These are phyloP conservation scores for Caenorhabditis sp. DNA, from an alignment of 2,888 invertebrate species.

Conservation along the genomic window DNA sequence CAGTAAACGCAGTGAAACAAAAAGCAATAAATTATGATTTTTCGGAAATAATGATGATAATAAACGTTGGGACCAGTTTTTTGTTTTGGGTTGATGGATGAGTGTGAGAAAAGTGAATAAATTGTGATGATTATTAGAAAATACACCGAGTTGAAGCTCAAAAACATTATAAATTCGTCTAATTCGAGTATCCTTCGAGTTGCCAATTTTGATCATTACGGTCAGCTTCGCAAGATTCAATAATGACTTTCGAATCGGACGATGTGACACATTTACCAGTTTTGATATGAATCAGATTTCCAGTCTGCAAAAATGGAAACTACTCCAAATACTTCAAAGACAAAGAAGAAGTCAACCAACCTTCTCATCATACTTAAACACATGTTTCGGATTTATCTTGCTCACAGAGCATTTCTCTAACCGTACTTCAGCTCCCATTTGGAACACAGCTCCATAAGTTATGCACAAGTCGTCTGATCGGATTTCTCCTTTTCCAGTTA, in stretches of 20 bases:
- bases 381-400: slow-evolving; percentile 52
- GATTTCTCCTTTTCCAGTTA: slow-evolving; percentile 66
- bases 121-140: not conserved
- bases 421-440: slow-evolving; percentile 37
- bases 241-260: slow-evolving; percentile 19
- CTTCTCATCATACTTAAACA: slow-evolving; percentile 53
- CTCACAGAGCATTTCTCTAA: slow-evolving; percentile 59
- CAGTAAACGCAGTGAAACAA: not conserved
- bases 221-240: slow-evolving; percentile 23
- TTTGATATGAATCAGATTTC: slow-evolving; percentile 25
- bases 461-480: slow-evolving; percentile 69
- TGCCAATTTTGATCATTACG: slow-evolving; percentile 34
- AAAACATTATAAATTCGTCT: not conserved
- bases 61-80: not conserved
- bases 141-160: not conserved
- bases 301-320: slow-evolving; percentile 23
- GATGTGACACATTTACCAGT: slow-evolving; percentile 37
- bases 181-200: slow-evolving; percentile 22
- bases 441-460: slow-evolving; percentile 43
- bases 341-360: slow-evolving; percentile 4
- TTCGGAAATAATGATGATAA: not conserved
- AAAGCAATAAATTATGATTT: not conserved
- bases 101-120: not conserved
- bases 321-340: too few relatives aligned
- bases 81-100: not conserved